Conservation (phyloP, 2,113 vertebrate species). For the Erythrolamprus reginae region DNA sequence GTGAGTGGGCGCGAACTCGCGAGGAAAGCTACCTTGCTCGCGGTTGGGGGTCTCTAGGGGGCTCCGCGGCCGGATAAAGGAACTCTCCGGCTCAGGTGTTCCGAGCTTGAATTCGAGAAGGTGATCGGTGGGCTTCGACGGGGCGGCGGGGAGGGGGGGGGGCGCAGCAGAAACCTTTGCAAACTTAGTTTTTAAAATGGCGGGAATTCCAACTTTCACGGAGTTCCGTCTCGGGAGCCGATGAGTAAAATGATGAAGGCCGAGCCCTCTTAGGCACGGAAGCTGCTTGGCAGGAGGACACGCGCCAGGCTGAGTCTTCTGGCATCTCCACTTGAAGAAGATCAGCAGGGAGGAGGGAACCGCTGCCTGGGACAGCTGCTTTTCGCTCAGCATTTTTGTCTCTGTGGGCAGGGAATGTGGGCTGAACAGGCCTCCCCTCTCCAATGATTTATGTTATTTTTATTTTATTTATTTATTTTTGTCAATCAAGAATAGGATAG, state of each 20-base stretch:
- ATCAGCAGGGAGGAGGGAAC: not conserved
- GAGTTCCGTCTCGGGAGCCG: not conserved
- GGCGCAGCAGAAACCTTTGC: not conserved
- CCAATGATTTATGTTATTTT: no score
- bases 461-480: no score
- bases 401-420: not conserved
- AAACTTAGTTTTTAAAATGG: not conserved
- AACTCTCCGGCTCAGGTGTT: not conserved
- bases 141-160: not conserved
- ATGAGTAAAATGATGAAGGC: no score
- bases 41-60: not conserved
- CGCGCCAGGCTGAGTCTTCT: not conserved
- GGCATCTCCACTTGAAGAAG: not conserved
- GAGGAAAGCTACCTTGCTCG: not conserved
- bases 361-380: not conserved
- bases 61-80: not conserved
- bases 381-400: not conserved
- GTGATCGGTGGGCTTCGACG: not conserved
- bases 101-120: not conserved
- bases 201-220: not conserved
- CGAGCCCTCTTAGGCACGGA: not conserved
- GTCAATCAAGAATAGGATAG: no score
- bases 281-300: not conserved
- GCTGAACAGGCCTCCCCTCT: not conserved
- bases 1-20: not conserved